These are phyloP conservation scores for Phaethon lepturus DNA, from an alignment of 2,113 vertebrate genomes.

Conservation along the genomic window DNA sequence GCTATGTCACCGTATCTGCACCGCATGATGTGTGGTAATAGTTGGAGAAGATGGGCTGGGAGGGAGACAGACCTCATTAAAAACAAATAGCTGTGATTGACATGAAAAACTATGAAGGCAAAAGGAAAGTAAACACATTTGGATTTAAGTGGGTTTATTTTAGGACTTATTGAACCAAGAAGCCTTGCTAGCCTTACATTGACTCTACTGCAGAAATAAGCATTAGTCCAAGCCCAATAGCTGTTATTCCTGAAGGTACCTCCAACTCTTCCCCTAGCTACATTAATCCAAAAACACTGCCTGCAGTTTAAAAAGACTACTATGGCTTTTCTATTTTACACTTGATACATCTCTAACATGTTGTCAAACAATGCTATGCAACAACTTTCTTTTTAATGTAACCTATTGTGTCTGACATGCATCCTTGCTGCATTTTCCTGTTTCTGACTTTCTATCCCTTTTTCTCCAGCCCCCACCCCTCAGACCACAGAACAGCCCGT, in stretches of 20 bases:
- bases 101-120: background rate
- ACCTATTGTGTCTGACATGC: background rate
- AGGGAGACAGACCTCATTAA: background rate
- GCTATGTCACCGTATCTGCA: background rate
- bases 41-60: background rate
- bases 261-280: background rate
- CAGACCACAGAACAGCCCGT: background rate
- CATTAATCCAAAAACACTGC: background rate
- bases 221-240: background rate
- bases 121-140: background rate
- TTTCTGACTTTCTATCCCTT: background rate
- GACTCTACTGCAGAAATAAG: background rate
- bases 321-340: background rate
- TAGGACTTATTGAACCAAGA: background rate
- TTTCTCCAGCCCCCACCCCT: rapidly evolving
- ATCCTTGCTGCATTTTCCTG: background rate
- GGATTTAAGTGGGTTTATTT: background rate
- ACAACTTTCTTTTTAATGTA: background rate
- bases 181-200: background rate
- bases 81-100: constrained; percentile 21
- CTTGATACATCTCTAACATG: background rate
- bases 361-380: background rate
- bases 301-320: background rate
- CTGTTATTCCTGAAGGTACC: background rate
- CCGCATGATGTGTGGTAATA: background rate